phyloP scores from a whole-genome alignment of 2,888 invertebrate species.

The Ornithoptera alexandrae region DNA sequence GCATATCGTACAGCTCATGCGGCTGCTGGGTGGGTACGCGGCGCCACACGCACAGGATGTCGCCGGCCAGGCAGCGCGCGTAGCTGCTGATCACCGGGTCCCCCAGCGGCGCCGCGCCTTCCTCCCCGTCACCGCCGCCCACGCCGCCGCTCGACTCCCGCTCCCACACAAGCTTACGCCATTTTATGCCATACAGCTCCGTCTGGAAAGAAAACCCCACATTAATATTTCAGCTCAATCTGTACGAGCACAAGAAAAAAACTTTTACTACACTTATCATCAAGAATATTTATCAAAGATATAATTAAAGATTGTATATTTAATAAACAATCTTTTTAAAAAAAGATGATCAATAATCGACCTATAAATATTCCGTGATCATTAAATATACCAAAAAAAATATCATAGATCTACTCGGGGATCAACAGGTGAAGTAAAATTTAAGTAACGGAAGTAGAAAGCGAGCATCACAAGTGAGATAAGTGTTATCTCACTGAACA shows the following conservation, averaged over 20 bases:
- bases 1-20: slow-evolving; percentile 72
- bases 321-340: too few relatives aligned
- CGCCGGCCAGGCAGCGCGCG: slow-evolving; percentile 94
- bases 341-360: background rate
- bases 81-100: slow-evolving; percentile 95
- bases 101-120: slow-evolving; percentile 85
- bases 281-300: too few relatives aligned
- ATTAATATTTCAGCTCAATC: background rate
- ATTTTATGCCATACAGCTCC: slow-evolving; percentile 99
- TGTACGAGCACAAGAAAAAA: background rate
- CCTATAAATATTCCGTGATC: background rate
- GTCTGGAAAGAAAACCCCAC: slow-evolving; percentile 84
- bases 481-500: slow-evolving; percentile 20
- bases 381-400: background rate
- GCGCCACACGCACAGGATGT: slow-evolving; percentile 99
- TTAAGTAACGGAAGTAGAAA: background rate
- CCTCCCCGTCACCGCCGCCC: slow-evolving; percentile 63
- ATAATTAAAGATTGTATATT: too few relatives aligned
- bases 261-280: background rate
- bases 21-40: slow-evolving; percentile 84
- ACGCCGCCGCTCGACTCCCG: slow-evolving; percentile 77
- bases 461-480: background rate
- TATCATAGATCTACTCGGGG: background rate
- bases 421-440: slow-evolving; percentile 5
- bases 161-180: slow-evolving; percentile 96